These are phyloP conservation scores for Eupithecia subumbrata DNA, from an alignment of 2,888 invertebrate species.

Conservation along the genomic window DNA sequence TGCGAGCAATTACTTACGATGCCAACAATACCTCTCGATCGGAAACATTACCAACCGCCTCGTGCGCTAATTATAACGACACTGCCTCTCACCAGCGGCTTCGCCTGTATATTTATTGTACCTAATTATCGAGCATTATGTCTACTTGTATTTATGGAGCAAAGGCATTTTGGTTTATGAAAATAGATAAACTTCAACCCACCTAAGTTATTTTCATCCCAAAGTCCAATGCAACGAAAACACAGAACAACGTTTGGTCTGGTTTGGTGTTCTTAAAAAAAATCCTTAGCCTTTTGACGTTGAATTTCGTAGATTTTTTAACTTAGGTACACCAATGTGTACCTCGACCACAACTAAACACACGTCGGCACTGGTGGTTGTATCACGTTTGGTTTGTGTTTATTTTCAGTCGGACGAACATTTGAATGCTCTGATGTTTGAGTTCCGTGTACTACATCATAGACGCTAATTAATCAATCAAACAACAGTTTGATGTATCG, in stretches of 20 bases:
- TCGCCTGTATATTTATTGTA: neutral
- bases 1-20: conserved; percentile 11
- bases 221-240: too few species aligned
- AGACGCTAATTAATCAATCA: neutral
- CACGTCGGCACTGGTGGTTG: neutral
- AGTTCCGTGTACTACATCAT: neutral
- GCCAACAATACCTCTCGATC: conserved; percentile 12
- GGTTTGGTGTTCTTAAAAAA: neutral
- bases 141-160: neutral
- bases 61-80: neutral
- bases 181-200: neutral
- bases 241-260: neutral
- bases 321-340: too few species aligned
- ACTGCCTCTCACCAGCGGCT: neutral
- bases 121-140: too few species aligned
- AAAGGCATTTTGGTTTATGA: neutral
- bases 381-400: neutral
- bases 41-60: neutral
- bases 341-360: too few species aligned
- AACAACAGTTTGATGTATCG: neutral
- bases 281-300: neutral
- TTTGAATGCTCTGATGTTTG: neutral
- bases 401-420: neutral
- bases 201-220: too few species aligned
- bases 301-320: neutral